These are phyloP conservation scores for Calliphora vomitoria DNA, from an alignment of 2,888 invertebrate genomes.

Conservation along the genomic window DNA sequence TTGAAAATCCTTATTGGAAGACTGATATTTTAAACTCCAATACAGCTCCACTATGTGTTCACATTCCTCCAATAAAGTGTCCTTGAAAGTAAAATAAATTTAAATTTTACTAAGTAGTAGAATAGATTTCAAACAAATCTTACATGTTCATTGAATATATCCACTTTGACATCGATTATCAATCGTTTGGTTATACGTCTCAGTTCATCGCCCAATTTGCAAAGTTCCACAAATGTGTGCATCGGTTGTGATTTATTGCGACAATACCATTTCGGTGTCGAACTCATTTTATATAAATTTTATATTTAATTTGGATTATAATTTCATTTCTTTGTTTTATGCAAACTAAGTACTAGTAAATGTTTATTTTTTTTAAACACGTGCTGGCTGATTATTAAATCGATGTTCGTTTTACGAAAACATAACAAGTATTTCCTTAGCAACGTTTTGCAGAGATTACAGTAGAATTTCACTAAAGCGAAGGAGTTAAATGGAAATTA, in stretches of 20 bases:
- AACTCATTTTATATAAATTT: slow-evolving; percentile 77
- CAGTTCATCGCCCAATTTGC: slow-evolving; percentile 81
- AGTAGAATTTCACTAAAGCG: neutral
- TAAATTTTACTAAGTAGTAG: neutral
- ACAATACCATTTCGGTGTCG: slow-evolving; percentile 83
- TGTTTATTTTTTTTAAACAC: slow-evolving; percentile 24
- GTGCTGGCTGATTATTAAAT: slow-evolving; percentile 47
- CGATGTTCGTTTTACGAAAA: slow-evolving; percentile 58
- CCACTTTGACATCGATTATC: slow-evolving; percentile 82
- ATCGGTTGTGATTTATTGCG: slow-evolving; percentile 82
- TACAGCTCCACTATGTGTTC: slow-evolving; percentile 80
- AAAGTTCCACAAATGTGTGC: slow-evolving; percentile 82
- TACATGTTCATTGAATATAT: slow-evolving; percentile 83
- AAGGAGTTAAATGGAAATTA: neutral
- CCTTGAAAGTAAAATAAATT: slow-evolving; percentile 72
- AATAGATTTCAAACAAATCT: slow-evolving; percentile 68
- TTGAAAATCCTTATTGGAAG: slow-evolving; percentile 80
- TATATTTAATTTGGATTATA: neutral
- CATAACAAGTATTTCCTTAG: slow-evolving; percentile 30
- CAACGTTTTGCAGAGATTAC: slow-evolving; percentile 35
- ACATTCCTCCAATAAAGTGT: slow-evolving; percentile 81
- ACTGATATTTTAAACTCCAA: slow-evolving; percentile 81
- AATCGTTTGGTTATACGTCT: slow-evolving; percentile 82
- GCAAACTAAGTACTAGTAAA: neutral
- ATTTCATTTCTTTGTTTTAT: neutral